Base-by-base conservation (phyloP, 2,113 vertebrate genomes). In the Carassius carassius region DNA sequence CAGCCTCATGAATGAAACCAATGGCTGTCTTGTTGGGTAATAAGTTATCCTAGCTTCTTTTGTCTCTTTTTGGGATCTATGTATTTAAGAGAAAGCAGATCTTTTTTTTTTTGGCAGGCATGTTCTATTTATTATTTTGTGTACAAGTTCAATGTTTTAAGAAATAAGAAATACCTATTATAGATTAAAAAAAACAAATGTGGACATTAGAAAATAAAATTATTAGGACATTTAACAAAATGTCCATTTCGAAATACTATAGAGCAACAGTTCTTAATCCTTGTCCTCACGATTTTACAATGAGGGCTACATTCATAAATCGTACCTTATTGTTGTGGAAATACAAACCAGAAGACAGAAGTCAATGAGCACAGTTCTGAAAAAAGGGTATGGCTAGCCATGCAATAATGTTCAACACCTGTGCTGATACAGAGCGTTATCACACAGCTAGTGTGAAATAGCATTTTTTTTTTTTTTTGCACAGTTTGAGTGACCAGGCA, bases 1-100 rank as follows among this genome's bases (percentile, higher is more conserved):
- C 47, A 58, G 75, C 56, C 62, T 82, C 77, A 44, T 80, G 82
- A 81, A 89, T 81, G 77, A 81, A 81, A 78, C 78, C 29, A 75
- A 41, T 12, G 44, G 1, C 23, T 67, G 4, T 47, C 23, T 51
- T 47, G 23, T 23, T 35, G 37, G 19, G 5, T 51, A n/a, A 49
- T 41, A 54, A 37, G 41, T 9, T 54, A 65, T 75, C 25, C 37
- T 54, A 41, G 62, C 37, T 60, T 56, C 54, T 62, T 62, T 84
- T 69, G 62, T 70, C 35, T 69, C 25, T 25, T 60, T 35, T 16
- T 11, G 65, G 47, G 8, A 25, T 13, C 3, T 83, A 47, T 14
- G 23, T 74, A 32, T 51, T 32, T 25, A 62, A 14, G 11, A 21
- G 23, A 13, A 69, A n/a, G 0, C 54, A 12, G 0, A 29, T 80